Evolutionary conservation across 64 coral and sea anemone species (phyloP).

Genomic region (Dendrophyllia cribrosa): DNA sequence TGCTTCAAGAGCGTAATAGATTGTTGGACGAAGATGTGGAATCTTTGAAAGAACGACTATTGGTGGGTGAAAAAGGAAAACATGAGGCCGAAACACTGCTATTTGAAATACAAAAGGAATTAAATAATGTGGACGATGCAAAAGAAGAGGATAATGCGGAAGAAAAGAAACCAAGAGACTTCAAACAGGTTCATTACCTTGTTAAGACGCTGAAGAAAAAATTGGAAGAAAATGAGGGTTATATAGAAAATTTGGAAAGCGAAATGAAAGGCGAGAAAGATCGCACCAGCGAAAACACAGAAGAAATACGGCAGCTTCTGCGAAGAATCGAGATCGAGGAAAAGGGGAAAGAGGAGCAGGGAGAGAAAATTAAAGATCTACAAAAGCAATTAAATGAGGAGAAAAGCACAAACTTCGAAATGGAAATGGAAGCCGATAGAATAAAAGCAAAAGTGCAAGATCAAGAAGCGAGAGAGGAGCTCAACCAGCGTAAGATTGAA

Average conservation of each 20-base stretch:
- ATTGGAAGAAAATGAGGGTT: slow-evolving; percentile 3
- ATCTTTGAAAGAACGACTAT: not conserved
- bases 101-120: slow-evolving; percentile 23
- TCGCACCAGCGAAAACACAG: slow-evolving; percentile 29
- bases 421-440: not conserved
- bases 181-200: not conserved
- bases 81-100: slow-evolving; percentile 28
- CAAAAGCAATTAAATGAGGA: not conserved
- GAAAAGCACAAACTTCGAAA: not conserved
- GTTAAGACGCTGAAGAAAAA: slow-evolving; percentile 46
- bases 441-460: not conserved
- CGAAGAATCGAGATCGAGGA: slow-evolving; percentile 11
- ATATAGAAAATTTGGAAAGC: slow-evolving; percentile 37
- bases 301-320: slow-evolving; percentile 49
- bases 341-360: not conserved
- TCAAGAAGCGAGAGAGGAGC: not conserved
- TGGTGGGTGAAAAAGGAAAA: slow-evolving; percentile 8
- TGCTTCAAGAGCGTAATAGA: slow-evolving; percentile 35
- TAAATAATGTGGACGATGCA: slow-evolving; percentile 5
- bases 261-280: slow-evolving; percentile 54
- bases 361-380: slow-evolving; percentile 27
- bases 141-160: not conserved
- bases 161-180: not conserved
- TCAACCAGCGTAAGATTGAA: slow-evolving; percentile 7
- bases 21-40: slow-evolving; percentile 11